Conservation (phyloP, 1,140 invertebrate species). For the Drosophila pandora region DNA sequence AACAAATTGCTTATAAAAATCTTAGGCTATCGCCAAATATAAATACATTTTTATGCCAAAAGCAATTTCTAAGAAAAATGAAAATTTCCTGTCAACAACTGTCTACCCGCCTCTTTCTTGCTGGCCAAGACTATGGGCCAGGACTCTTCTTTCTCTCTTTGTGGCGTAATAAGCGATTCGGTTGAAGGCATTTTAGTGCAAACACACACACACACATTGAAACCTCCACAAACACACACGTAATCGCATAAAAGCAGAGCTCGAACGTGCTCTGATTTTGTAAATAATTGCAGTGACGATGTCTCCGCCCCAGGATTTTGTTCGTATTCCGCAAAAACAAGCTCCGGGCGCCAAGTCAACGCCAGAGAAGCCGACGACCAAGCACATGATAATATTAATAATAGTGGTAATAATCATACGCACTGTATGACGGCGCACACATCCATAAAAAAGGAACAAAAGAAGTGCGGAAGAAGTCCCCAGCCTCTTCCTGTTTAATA, state of each 20-base stretch:
- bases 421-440: slow-evolving; percentile 68
- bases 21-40: slow-evolving; percentile 4
- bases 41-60: slow-evolving; percentile 13
- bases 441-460: slow-evolving; percentile 23
- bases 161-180: slow-evolving; percentile 69
- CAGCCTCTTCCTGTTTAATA: slow-evolving; percentile 62
- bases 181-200: slow-evolving; percentile 73
- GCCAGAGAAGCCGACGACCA: slow-evolving; percentile 17
- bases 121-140: slow-evolving; percentile 1
- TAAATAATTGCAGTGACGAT: slow-evolving; percentile 79
- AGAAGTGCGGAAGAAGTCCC: slow-evolving; percentile 19
- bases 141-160: slow-evolving; percentile 16
- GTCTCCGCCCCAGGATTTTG: slow-evolving; percentile 21
- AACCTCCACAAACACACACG: slow-evolving; percentile 24
- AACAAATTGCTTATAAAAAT: slow-evolving; percentile 23
- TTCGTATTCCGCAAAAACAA: slow-evolving; percentile 33
- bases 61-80: neutral
- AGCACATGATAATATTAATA: slow-evolving; percentile 80
- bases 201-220: slow-evolving; percentile 25
- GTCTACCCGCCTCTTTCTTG: neutral
- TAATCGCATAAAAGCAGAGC: slow-evolving; percentile 79
- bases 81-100: slow-evolving; percentile 53
- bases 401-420: slow-evolving; percentile 82
- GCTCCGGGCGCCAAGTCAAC: slow-evolving; percentile 41
- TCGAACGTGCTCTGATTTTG: slow-evolving; percentile 76